These are phyloP conservation scores for Eurystomus glaucurus DNA, from an alignment of 2,797 vertebrate species.

Conservation along the genomic window DNA sequence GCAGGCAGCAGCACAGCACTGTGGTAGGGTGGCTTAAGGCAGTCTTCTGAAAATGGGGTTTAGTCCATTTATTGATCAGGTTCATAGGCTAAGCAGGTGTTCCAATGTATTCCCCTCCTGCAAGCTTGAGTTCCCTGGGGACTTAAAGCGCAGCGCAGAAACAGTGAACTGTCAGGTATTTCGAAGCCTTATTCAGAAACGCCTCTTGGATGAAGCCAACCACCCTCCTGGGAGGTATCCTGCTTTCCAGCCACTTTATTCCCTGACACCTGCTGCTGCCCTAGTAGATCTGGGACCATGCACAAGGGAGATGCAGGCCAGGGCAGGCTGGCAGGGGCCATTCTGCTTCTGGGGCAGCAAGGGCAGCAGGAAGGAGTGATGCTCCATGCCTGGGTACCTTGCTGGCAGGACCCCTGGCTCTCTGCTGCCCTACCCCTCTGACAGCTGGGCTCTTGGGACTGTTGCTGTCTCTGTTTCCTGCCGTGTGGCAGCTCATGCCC, in stretches of 20 bases:
- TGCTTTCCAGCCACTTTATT: not conserved
- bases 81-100: not conserved
- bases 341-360: not conserved
- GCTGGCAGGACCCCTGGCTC: not conserved
- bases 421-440: not conserved
- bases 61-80: not conserved
- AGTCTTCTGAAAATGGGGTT: not conserved
- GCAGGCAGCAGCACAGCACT: not conserved
- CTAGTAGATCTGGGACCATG: not conserved
- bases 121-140: not conserved
- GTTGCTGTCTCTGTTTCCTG: not conserved
- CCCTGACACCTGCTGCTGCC: not conserved
- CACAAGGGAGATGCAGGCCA: fast-evolving
- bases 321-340: not conserved
- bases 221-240: not conserved
- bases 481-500: fast-evolving
- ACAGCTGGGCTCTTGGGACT: fast-evolving
- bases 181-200: not conserved
- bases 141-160: not conserved
- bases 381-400: not conserved
- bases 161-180: not conserved
- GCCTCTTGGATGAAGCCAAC: not conserved
- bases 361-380: not conserved
- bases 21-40: not conserved
- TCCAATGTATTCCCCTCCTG: not conserved